phyloP scores from a whole-genome alignment of 2,888 invertebrate species.

The Polyploca ridens region DNA sequence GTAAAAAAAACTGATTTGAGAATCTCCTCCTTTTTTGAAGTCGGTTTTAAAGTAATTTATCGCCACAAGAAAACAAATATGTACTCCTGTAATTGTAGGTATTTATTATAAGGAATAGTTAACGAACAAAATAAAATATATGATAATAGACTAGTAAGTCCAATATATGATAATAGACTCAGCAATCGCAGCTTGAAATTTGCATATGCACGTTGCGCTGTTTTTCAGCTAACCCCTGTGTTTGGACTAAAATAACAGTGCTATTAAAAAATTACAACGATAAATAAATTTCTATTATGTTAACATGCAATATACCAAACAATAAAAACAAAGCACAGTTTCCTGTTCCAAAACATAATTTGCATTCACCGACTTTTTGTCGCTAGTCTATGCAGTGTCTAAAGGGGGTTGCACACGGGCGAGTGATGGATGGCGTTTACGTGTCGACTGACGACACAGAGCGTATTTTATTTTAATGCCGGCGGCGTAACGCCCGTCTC shows the following conservation, averaged over 20 bases:
- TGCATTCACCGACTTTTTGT: constrained; percentile 34
- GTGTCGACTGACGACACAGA: constrained; percentile 74
- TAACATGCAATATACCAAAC: constrained; percentile 18
- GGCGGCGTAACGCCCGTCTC: constrained; percentile 57
- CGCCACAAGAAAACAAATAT: too few relatives aligned
- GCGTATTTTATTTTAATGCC: constrained; percentile 80
- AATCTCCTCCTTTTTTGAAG: too few relatives aligned
- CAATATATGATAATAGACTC: too few relatives aligned
- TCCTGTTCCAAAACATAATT: constrained; percentile 27
- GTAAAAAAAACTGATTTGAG: too few relatives aligned
- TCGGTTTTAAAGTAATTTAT: too few relatives aligned
- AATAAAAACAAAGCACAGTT: constrained; percentile 29
- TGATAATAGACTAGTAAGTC: too few relatives aligned
- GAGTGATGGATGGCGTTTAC: constrained; percentile 80
- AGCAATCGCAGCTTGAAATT: too few relatives aligned
- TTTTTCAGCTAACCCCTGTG: too few relatives aligned
- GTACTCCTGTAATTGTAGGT: too few relatives aligned
- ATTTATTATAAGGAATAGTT: too few relatives aligned
- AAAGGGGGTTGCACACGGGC: constrained; percentile 57
- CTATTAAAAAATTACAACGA: neutral
- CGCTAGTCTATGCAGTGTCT: constrained; percentile 47
- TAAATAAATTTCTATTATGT: neutral
- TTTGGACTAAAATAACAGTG: neutral
- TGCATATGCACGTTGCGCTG: too few relatives aligned
- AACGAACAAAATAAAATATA: too few relatives aligned